Percentiles rank a stretch among this genome's conserved stretches.
Conservation (phyloP, 2,113 vertebrate species). For the Toxotes jaculatrix region DNA sequence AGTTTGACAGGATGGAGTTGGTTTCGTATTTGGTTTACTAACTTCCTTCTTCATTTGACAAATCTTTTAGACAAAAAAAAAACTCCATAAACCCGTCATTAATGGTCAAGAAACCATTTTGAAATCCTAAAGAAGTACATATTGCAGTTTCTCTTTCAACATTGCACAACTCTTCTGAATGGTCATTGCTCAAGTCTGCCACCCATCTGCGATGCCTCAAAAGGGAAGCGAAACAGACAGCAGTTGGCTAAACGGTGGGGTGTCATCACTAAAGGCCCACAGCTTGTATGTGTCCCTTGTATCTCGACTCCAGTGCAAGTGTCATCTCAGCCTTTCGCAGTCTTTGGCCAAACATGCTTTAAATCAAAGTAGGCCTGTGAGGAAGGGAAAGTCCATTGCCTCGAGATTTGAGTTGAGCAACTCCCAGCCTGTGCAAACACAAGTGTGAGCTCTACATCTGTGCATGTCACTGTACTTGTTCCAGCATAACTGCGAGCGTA, state of each 20-base stretch:
- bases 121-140: conserved; percentile 39
- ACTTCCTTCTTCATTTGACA: not conserved
- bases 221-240: conserved; percentile 81
- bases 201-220: conserved; percentile 36
- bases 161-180: conserved; percentile 62
- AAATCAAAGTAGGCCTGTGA: conserved; percentile 47
- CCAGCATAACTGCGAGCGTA: conserved; percentile 58
- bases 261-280: conserved; percentile 13
- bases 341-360: conserved; percentile 9
- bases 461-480: conserved; percentile 66
- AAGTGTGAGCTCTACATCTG: conserved; percentile 50
- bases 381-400: conserved; percentile 61
- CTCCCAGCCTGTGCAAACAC: conserved; percentile 60
- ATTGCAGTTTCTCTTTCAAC: conserved; percentile 42
- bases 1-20: not conserved
- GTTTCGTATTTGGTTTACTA: not conserved
- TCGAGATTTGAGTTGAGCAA: conserved; percentile 65
- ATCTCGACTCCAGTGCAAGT: not conserved
- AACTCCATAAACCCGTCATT: not conserved
- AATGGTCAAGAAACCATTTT: conserved; percentile 14
- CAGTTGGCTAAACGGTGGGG: conserved; percentile 15
- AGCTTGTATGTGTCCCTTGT: not conserved
- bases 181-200: conserved; percentile 54
- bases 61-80: not conserved
- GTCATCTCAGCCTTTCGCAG: conserved; percentile 5